phyloP scores from a whole-genome alignment of 2,113 vertebrate genomes.

The Natator depressus region DNA sequence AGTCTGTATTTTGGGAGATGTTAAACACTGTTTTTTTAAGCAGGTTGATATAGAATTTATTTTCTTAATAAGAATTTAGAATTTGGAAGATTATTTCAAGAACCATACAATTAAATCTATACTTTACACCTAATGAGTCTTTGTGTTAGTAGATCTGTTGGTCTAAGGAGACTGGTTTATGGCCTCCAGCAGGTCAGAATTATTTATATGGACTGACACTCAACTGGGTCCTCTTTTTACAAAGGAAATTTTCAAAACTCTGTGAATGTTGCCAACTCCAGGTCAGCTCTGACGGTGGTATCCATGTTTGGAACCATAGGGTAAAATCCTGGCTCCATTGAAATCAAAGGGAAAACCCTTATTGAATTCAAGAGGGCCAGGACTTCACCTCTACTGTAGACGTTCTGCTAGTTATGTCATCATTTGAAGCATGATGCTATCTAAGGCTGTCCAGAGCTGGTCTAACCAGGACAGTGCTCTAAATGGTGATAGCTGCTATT shows the following conservation, averaged over 20 bases:
- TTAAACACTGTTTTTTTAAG: background rate
- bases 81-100: background rate
- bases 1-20: background rate
- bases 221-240: background rate
- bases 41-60: background rate
- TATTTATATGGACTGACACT: background rate
- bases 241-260: background rate
- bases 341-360: background rate
- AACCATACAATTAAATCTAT: background rate
- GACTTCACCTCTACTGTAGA: background rate
- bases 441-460: background rate
- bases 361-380: background rate
- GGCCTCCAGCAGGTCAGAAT: background rate
- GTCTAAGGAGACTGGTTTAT: background rate
- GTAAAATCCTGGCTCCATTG: background rate
- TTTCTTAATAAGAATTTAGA: background rate
- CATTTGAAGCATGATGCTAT: background rate
- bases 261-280: background rate
- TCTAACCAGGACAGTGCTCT: background rate
- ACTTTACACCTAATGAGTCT: background rate
- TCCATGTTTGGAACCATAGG: background rate
- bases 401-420: background rate
- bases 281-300: background rate
- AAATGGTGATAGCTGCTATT: background rate
- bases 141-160: background rate